phyloP scores from a whole-genome alignment of 2,797 vertebrate genomes.

The Halcyon chelicuti region DNA sequence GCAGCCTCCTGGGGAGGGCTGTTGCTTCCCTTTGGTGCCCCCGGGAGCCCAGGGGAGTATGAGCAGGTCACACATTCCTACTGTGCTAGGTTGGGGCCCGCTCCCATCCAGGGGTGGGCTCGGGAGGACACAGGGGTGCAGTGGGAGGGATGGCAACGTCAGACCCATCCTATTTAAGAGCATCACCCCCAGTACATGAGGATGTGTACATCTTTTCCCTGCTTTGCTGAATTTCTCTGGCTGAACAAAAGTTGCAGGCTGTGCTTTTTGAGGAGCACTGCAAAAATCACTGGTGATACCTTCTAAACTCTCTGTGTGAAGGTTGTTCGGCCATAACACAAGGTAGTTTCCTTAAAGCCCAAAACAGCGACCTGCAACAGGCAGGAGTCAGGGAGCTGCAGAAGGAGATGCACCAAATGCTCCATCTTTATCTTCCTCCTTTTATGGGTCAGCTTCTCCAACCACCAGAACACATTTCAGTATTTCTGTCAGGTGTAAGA shows the following conservation, averaged over 20 bases:
- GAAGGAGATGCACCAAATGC: not conserved
- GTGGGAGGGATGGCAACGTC: not conserved
- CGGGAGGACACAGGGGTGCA: not conserved
- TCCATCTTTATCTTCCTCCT: not conserved
- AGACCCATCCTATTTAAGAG: not conserved
- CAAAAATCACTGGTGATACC: not conserved
- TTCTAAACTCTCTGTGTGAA: not conserved
- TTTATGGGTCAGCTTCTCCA: not conserved
- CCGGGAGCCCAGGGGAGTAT: fast-evolving
- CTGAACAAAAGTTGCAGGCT: not conserved
- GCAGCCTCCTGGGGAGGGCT: not conserved
- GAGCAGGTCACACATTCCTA: not conserved
- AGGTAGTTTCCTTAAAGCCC: not conserved
- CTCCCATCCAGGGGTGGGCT: not conserved
- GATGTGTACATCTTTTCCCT: not conserved
- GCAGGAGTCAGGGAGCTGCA: not conserved
- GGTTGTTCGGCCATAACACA: not conserved
- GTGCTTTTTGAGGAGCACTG: not conserved
- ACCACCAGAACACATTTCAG: not conserved
- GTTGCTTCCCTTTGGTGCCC: not conserved
- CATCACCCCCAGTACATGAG: not conserved
- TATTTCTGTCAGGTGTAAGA: not conserved
- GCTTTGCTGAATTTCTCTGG: not conserved
- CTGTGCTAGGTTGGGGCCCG: not conserved
- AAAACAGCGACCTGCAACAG: not conserved